These are phyloP conservation scores for Varroa destructor DNA, from an alignment of 1,140 invertebrate species.

Conservation along the genomic window DNA sequence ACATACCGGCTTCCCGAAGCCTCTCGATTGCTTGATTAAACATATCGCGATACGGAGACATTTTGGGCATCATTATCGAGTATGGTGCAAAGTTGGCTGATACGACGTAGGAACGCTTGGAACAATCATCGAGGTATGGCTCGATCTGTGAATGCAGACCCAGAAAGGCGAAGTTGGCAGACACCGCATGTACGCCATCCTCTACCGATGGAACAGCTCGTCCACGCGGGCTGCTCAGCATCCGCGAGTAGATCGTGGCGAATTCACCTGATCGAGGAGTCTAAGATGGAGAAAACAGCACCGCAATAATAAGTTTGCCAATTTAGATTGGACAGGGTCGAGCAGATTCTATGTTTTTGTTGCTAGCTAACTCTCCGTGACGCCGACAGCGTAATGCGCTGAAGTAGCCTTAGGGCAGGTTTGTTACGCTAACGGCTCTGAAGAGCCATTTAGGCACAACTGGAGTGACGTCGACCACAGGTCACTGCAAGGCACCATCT, in stretches of 20 bases:
- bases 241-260: slow-evolving; percentile 23
- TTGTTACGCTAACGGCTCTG: slow-evolving; percentile 12
- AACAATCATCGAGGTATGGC: slow-evolving; percentile 9
- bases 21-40: slow-evolving; percentile 25
- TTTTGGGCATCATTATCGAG: slow-evolving; percentile 27
- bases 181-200: slow-evolving; percentile 23
- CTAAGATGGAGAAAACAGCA: neutral
- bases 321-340: no score
- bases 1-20: slow-evolving; percentile 17
- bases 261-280: slow-evolving; percentile 27
- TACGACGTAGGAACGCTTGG: neutral
- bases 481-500: no score
- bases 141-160: slow-evolving; percentile 16
- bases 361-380: no score
- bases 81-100: slow-evolving; percentile 15
- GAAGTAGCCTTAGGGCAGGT: neutral
- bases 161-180: slow-evolving; percentile 19
- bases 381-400: no score
- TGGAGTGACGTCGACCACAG: slow-evolving; percentile 7
- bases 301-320: no score
- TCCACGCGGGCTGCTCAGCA: slow-evolving; percentile 23
- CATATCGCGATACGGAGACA: slow-evolving; percentile 24
- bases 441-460: slow-evolving; percentile 26
- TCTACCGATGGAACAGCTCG: slow-evolving; percentile 23
- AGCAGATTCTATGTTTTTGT: no score